phyloP scores from a whole-genome alignment of 2,113 vertebrate species.

The Apeltes quadracus region DNA sequence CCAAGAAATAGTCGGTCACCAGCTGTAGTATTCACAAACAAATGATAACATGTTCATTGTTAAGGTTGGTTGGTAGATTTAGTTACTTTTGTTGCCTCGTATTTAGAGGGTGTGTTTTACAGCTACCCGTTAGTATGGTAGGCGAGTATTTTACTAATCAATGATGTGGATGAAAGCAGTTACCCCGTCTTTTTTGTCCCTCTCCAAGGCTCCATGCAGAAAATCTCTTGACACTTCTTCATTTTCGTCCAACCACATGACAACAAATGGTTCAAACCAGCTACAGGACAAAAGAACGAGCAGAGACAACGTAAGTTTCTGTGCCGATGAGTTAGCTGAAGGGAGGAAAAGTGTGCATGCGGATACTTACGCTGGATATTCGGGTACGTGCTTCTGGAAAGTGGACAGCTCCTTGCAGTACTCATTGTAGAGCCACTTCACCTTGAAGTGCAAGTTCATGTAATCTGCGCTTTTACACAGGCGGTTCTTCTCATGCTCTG shows the following conservation, averaged over 20 bases:
- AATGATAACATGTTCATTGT: not conserved
- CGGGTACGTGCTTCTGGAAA: slow-evolving; percentile 91
- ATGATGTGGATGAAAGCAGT: slow-evolving; percentile 30
- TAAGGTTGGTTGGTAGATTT: not conserved
- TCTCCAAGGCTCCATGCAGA: slow-evolving; percentile 91
- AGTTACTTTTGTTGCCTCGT: not conserved
- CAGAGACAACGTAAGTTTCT: slow-evolving; percentile 12
- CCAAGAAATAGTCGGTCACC: not conserved
- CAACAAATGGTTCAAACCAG: slow-evolving; percentile 97
- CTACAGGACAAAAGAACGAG: slow-evolving; percentile 69
- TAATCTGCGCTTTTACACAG: slow-evolving; percentile 98
- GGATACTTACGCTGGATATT: slow-evolving; percentile 92
- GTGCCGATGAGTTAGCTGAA: not conserved
- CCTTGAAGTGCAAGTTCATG: slow-evolving; percentile 99
- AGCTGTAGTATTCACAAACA: not conserved
- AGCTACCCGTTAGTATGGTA: not conserved
- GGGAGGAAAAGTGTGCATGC: not conserved
- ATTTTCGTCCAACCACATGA: slow-evolving; percentile 98
- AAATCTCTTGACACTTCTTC: slow-evolving; percentile 98
- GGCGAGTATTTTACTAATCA: not conserved
- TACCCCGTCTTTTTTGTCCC: slow-evolving; percentile 98
- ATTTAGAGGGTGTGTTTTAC: no score
- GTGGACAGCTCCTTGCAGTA: slow-evolving; percentile 92
- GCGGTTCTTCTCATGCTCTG: slow-evolving; percentile 94
- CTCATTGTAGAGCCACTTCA: slow-evolving; percentile 98